Conservation (phyloP, 2,888 invertebrate genomes). For the Mythimna vitellina region DNA sequence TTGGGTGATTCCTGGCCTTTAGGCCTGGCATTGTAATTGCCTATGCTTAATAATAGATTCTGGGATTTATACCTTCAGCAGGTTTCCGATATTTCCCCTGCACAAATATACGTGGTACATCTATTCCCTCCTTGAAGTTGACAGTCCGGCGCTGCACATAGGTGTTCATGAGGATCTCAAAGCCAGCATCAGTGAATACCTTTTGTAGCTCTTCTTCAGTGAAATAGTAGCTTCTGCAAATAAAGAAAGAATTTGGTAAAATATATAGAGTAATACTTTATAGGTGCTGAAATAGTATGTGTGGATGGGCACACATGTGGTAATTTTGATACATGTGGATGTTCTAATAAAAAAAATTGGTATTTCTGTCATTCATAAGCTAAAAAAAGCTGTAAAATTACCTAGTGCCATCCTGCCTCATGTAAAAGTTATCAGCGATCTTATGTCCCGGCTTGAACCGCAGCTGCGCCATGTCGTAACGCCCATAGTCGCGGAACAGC, state of each 20-base stretch:
- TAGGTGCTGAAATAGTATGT: background rate
- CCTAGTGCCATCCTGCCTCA: slow-evolving; percentile 99
- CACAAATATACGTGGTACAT: slow-evolving; percentile 97
- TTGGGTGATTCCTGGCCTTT: no score
- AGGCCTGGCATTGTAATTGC: no score
- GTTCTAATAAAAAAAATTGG: background rate
- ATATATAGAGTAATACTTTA: background rate
- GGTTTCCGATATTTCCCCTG: slow-evolving; percentile 96
- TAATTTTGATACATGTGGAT: background rate
- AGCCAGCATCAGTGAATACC: slow-evolving; percentile 93
- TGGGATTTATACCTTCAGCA: slow-evolving; percentile 64
- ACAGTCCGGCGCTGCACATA: slow-evolving; percentile 97
- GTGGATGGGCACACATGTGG: background rate
- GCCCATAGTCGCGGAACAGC: slow-evolving; percentile 97
- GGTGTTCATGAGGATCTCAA: slow-evolving; percentile 92
- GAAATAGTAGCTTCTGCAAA: slow-evolving; percentile 94
- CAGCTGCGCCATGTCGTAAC: slow-evolving; percentile 98
- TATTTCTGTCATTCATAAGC: no score
- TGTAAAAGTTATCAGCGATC: slow-evolving; percentile 97
- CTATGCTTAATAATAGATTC: no score
- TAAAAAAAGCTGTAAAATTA: slow-evolving; percentile 66
- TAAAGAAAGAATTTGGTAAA: background rate
- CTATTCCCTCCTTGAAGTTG: slow-evolving; percentile 97
- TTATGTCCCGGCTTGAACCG: slow-evolving; percentile 98
- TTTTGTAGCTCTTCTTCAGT: slow-evolving; percentile 92